Evolutionary conservation across 2,888 invertebrate species (phyloP).

Genomic region (Brachyptera putata): DNA sequence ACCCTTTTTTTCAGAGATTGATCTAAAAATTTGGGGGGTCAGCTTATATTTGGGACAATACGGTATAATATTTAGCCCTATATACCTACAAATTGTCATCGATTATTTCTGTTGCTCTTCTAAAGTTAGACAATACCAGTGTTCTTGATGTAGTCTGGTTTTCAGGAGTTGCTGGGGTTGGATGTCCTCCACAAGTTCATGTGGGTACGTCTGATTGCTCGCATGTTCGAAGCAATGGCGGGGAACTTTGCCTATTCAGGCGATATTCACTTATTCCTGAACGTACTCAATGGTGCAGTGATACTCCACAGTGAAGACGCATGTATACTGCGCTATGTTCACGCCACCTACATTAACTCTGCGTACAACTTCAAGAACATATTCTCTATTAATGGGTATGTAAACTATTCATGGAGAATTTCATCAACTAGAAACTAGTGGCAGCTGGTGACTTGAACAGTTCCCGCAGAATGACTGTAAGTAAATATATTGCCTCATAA

Average conservation of each 20-base stretch:
- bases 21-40: no score
- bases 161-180: conserved; percentile 76
- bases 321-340: conserved; percentile 89
- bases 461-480: no score
- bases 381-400: conserved; percentile 90
- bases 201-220: conserved; percentile 94
- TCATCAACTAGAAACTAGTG: neutral
- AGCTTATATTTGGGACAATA: no score
- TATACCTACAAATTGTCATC: no score
- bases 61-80: no score
- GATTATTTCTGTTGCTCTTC: no score
- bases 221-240: conserved; percentile 98
- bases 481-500: no score
- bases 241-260: conserved; percentile 95
- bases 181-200: conserved; percentile 98
- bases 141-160: conserved; percentile 1
- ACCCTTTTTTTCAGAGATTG: no score
- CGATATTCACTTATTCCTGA: conserved; percentile 95
- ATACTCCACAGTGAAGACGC: conserved; percentile 97
- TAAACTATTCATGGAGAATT: neutral
- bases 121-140: no score
- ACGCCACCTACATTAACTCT: conserved; percentile 96
- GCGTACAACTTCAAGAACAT: conserved; percentile 98
- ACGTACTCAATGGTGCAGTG: conserved; percentile 94
- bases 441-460: no score